These are phyloP conservation scores for Brachionus calyciflorus DNA, from an alignment of 1,140 invertebrate genomes.

Conservation along the genomic window DNA sequence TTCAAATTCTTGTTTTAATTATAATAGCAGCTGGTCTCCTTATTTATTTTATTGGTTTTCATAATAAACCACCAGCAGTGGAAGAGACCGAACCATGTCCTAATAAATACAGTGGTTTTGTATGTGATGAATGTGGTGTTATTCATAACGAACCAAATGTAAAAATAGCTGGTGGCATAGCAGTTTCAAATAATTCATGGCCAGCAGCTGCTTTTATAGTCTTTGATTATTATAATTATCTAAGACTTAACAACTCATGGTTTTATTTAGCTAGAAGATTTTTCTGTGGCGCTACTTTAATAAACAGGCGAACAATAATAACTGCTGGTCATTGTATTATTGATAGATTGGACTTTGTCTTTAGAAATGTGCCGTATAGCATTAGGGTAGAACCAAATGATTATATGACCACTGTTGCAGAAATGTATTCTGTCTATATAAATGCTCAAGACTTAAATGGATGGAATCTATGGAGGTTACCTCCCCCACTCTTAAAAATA, in stretches of 20 bases:
- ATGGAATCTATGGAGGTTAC: not conserved
- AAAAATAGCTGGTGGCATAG: slow-evolving; percentile 4
- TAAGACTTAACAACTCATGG: not conserved
- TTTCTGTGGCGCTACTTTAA: not conserved
- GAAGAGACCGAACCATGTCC: not conserved
- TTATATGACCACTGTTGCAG: not conserved
- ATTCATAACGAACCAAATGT: not conserved
- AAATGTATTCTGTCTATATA: not conserved
- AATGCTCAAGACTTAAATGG: not conserved
- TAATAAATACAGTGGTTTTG: not conserved
- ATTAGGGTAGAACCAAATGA: not conserved
- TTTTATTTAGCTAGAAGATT: not conserved
- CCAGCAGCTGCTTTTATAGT: not conserved
- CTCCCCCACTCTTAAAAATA: not conserved
- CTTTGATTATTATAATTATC: slow-evolving; percentile 1
- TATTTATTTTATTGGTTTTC: slow-evolving; percentile 3
- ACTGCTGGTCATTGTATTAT: slow-evolving; percentile 22
- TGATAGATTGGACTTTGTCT: not conserved
- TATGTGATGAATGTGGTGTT: slow-evolving; percentile 14
- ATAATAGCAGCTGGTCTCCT: slow-evolving; percentile 11
- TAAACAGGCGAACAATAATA: slow-evolving; percentile 1
- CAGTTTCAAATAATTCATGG: not conserved
- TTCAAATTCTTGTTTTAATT: not conserved
- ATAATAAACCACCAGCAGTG: slow-evolving; percentile 6
- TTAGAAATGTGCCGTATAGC: not conserved